A percentile compares a stretch with the other conserved stretches of the same genome.
Conservation (phyloP, 2,797 vertebrate genomes). For the Echiichthys vipera region DNA sequence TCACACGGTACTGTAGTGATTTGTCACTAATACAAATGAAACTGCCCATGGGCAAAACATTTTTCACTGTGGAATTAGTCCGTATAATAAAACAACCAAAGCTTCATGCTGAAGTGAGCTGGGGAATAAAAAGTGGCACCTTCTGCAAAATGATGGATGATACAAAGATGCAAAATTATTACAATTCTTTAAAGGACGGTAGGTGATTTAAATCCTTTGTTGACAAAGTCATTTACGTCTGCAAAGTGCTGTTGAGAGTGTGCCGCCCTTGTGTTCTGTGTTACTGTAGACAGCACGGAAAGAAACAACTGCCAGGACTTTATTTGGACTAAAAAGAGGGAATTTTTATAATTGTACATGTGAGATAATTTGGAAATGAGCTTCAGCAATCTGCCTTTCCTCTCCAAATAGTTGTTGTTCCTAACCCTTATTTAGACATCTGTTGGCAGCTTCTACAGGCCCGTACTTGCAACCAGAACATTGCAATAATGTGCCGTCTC, state of each 20-base stretch:
- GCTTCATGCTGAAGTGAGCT: background rate
- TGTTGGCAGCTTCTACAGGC: conserved; percentile 31
- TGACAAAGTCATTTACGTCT: conserved; percentile 26
- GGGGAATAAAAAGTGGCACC: background rate
- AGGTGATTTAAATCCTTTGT: conserved; percentile 8
- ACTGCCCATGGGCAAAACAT: conserved; percentile 15
- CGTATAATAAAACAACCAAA: conserved; percentile 2
- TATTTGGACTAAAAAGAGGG: background rate
- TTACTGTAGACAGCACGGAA: background rate
- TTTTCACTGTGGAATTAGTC: background rate
- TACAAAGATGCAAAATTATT: background rate
- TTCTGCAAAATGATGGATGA: conserved; percentile 21
- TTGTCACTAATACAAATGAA: conserved; percentile 38
- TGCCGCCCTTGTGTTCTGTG: background rate
- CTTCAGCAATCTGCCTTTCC: conserved; percentile 2
- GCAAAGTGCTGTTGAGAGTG: conserved; percentile 13
- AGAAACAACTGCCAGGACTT: background rate
- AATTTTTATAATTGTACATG: background rate
- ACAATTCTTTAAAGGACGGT: conserved; percentile 3
- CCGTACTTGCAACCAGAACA: conserved; percentile 34
- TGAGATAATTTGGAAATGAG: conserved; percentile 5
- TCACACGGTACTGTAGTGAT: conserved; percentile 23
- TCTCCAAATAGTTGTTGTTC: conserved; percentile 7
- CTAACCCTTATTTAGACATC: conserved; percentile 20
- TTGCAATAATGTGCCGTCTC: conserved; percentile 56